These are phyloP conservation scores for Melanerpes aurifrons DNA, from an alignment of 2,113 vertebrate genomes.

Conservation along the genomic window DNA sequence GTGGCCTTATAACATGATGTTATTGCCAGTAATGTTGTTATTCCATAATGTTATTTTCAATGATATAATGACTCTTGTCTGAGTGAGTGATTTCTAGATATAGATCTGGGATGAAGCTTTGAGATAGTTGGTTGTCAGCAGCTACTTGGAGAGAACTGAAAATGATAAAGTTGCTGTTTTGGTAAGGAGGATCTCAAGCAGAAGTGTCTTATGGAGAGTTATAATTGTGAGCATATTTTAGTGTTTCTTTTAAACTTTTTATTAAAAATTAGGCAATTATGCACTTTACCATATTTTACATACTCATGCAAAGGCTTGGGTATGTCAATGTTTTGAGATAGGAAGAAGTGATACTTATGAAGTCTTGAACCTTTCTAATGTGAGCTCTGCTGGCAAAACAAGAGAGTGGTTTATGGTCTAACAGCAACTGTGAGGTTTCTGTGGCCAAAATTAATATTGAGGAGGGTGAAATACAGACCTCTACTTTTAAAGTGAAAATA, in stretches of 20 bases:
- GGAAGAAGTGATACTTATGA: neutral
- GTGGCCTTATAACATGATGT: too few relatives aligned
- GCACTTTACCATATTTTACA: neutral
- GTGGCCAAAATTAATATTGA: neutral
- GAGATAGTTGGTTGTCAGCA: neutral
- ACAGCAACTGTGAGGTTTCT: neutral
- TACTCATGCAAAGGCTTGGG: neutral
- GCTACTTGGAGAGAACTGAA: neutral
- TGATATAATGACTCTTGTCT: neutral
- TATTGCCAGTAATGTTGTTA: too few relatives aligned
- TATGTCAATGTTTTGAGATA: neutral
- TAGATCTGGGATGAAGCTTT: neutral
- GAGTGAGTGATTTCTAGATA: neutral
- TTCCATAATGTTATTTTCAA: neutral
- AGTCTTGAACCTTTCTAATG: neutral
- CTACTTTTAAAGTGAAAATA: neutral
- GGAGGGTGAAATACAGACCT: neutral
- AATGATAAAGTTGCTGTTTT: neutral
- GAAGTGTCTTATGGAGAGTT: neutral
- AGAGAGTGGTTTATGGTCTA: neutral
- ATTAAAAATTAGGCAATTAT: neutral
- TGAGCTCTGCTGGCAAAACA: neutral
- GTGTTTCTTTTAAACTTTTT: neutral
- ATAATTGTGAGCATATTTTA: neutral
- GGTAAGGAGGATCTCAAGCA: neutral